Evolutionary conservation across 1,140 invertebrate species (phyloP).

Genomic region (Meteorus sp.): DNA sequence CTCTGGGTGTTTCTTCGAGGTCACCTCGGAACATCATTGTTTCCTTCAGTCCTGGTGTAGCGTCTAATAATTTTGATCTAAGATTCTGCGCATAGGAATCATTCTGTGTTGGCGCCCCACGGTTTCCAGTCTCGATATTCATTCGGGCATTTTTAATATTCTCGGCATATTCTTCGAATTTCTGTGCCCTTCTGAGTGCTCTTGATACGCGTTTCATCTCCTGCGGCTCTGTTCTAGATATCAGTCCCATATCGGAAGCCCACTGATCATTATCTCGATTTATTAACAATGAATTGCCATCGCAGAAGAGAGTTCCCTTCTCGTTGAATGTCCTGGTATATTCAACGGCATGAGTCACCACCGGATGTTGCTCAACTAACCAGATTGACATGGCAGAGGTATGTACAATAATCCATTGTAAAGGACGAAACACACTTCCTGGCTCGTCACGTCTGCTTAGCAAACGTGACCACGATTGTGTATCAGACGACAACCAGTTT

Average conservation of each 20-base stretch:
- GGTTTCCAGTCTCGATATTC: not conserved
- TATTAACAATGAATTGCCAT: slow-evolving; percentile 76
- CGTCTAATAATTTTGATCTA: slow-evolving; percentile 10
- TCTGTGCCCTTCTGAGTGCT: not conserved
- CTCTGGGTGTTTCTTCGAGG: slow-evolving; percentile 33
- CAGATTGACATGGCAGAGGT: slow-evolving; percentile 62
- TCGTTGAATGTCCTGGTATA: slow-evolving; percentile 68
- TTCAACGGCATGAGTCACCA: slow-evolving; percentile 67
- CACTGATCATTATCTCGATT: slow-evolving; percentile 54
- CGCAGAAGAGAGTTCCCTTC: slow-evolving; percentile 75
- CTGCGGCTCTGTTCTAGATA: too few species aligned
- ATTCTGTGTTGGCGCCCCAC: slow-evolving; percentile 37
- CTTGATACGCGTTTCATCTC: too few species aligned
- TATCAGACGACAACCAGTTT: slow-evolving; percentile 76
- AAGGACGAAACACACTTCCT: slow-evolving; percentile 79
- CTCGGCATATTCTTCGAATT: too few species aligned
- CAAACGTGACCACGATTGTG: slow-evolving; percentile 70
- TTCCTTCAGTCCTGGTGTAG: slow-evolving; percentile 26
- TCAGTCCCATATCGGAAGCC: not conserved
- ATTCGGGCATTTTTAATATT: not conserved
- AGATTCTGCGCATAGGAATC: slow-evolving; percentile 27
- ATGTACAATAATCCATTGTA: slow-evolving; percentile 85
- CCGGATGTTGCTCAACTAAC: slow-evolving; percentile 84
- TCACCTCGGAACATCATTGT: slow-evolving; percentile 44
- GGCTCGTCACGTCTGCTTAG: slow-evolving; percentile 53